Percentiles rank a stretch among this genome's conserved stretches.
These are phyloP conservation scores for Anticlea derivata DNA, from an alignment of 2,888 invertebrate genomes.

Conservation along the genomic window DNA sequence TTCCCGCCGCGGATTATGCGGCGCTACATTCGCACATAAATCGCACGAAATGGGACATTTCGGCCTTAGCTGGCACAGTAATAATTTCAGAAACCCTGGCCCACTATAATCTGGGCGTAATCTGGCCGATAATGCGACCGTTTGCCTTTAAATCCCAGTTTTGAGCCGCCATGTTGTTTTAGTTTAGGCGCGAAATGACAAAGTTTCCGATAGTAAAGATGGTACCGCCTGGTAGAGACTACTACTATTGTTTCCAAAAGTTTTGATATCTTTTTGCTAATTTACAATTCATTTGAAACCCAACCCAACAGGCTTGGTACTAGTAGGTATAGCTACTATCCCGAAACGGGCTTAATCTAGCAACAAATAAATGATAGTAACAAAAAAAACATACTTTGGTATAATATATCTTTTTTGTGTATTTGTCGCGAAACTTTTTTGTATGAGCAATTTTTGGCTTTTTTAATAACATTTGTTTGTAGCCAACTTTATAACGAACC, in stretches of 20 bases:
- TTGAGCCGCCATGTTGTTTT: slow-evolving; percentile 64
- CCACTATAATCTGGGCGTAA: slow-evolving; percentile 82
- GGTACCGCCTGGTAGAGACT: slow-evolving; percentile 56
- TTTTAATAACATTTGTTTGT: too few species aligned
- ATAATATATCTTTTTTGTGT: too few species aligned
- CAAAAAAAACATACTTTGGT: too few species aligned
- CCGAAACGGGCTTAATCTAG: too few species aligned
- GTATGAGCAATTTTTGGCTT: too few species aligned
- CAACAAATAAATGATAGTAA: too few species aligned
- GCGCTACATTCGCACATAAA: slow-evolving; percentile 81
- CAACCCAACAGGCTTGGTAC: neutral
- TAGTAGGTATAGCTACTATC: too few species aligned
- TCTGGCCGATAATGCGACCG: slow-evolving; percentile 80
- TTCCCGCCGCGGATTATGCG: slow-evolving; percentile 69
- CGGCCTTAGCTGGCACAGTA: slow-evolving; percentile 78
- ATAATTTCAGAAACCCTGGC: slow-evolving; percentile 73
- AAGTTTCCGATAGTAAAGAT: slow-evolving; percentile 54
- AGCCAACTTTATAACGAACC: too few species aligned
- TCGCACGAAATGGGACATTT: slow-evolving; percentile 78
- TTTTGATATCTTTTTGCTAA: slow-evolving; percentile 36
- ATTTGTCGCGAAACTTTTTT: too few species aligned
- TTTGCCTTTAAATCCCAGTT: slow-evolving; percentile 75
- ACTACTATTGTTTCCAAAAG: slow-evolving; percentile 42
- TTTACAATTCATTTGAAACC: neutral
- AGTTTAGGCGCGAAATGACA: slow-evolving; percentile 59